Percentiles rank a stretch among this genome's conserved stretches.
Evolutionary conservation across 2,888 invertebrate genomes (phyloP).

Genomic region (Psylliodes chrysocephalus): DNA sequence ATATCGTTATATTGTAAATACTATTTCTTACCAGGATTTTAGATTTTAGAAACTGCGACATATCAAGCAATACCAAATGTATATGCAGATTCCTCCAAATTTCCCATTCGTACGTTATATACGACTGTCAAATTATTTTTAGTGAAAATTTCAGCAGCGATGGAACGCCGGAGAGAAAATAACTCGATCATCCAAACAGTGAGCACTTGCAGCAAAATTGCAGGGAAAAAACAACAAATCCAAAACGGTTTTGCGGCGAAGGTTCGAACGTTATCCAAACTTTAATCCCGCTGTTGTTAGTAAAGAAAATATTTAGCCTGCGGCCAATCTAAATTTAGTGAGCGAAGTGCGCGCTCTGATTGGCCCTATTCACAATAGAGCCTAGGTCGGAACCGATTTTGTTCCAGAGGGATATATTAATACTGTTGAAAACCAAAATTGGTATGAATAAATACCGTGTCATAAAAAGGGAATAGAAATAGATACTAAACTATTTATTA

Average conservation of each 20-base stretch:
- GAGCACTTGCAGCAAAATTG: constrained; percentile 26
- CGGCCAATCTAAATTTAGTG: constrained; percentile 66
- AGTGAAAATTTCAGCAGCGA: constrained; percentile 14
- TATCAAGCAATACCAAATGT: too few relatives aligned
- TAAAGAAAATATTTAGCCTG: constrained; percentile 67
- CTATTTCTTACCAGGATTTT: too few relatives aligned
- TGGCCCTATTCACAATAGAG: constrained; percentile 59
- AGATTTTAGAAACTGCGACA: too few relatives aligned
- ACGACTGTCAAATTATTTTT: too few relatives aligned
- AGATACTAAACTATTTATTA: too few relatives aligned
- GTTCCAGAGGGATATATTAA: not conserved
- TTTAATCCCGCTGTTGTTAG: constrained; percentile 64
- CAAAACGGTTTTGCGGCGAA: constrained; percentile 43
- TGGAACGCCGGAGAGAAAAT: constrained; percentile 9
- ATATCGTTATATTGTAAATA: too few relatives aligned
- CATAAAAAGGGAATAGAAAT: too few relatives aligned
- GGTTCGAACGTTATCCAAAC: constrained; percentile 60
- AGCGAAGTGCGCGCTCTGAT: constrained; percentile 61
- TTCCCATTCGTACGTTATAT: too few relatives aligned
- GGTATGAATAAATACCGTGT: too few relatives aligned
- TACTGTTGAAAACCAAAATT: too few relatives aligned
- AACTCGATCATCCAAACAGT: not conserved
- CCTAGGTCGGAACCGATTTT: not conserved
- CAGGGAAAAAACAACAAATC: constrained; percentile 55
- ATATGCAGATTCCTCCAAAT: too few relatives aligned